Conservation (phyloP, 2,113 vertebrate species). For the Syngnathus scovelli region DNA sequence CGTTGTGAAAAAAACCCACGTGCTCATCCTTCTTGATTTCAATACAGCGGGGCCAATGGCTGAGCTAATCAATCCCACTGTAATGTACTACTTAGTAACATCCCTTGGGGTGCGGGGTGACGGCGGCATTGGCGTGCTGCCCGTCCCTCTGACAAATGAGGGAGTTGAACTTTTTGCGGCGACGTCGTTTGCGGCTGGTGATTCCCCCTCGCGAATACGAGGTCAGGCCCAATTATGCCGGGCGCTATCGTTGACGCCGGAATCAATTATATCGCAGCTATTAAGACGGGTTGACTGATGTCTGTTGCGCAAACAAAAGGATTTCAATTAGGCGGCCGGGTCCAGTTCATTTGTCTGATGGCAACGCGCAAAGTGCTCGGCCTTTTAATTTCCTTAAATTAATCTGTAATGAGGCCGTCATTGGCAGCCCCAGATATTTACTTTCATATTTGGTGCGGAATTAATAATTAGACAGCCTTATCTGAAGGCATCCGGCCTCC, state of each 20-base stretch:
- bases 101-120: slow-evolving; percentile 36
- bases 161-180: slow-evolving; percentile 45
- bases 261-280: slow-evolving; percentile 67
- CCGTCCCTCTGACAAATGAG: slow-evolving; percentile 56
- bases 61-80: slow-evolving; percentile 53
- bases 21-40: slow-evolving; percentile 44
- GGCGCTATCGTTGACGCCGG: slow-evolving; percentile 56
- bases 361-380: slow-evolving; percentile 60
- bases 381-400: slow-evolving; percentile 72
- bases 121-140: slow-evolving; percentile 30
- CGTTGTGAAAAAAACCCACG: slow-evolving; percentile 13
- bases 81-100: slow-evolving; percentile 48
- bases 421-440: slow-evolving; percentile 54
- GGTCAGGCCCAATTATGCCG: slow-evolving; percentile 65
- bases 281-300: slow-evolving; percentile 62
- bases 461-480: slow-evolving; percentile 64
- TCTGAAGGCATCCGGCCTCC: slow-evolving; percentile 61
- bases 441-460: slow-evolving; percentile 60
- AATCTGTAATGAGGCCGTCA: slow-evolving; percentile 66
- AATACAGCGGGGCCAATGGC: slow-evolving; percentile 33
- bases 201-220: slow-evolving; percentile 57
- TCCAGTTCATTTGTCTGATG: slow-evolving; percentile 63
- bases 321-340: slow-evolving; percentile 65
- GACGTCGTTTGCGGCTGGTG: slow-evolving; percentile 51
- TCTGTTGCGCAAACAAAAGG: slow-evolving; percentile 68